Conservation (phyloP, 2,797 vertebrate species). For the Erethizon dorsatum region DNA sequence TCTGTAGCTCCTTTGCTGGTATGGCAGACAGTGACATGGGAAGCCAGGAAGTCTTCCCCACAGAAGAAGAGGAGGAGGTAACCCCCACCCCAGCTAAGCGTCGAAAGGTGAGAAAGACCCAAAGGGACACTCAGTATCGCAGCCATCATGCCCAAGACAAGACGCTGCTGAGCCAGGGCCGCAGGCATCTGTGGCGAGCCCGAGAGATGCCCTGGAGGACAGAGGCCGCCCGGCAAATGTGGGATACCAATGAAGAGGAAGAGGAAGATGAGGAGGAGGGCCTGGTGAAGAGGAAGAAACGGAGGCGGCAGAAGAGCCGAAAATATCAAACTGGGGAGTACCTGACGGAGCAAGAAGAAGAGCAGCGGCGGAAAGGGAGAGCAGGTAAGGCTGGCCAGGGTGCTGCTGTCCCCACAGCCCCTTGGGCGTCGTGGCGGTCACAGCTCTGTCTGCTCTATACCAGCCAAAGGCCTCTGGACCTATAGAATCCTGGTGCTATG, state of each 20-base stretch:
- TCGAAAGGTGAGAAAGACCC: slow-evolving; percentile 91
- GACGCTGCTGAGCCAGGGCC: slow-evolving; percentile 89
- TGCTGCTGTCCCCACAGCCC: background rate
- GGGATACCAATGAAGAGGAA: slow-evolving; percentile 89
- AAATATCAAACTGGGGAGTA: slow-evolving; percentile 99
- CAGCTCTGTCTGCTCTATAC: background rate
- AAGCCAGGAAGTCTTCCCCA: slow-evolving; percentile 87
- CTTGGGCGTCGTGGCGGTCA: background rate
- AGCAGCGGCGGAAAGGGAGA: slow-evolving; percentile 89
- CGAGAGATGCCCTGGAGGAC: slow-evolving; percentile 89
- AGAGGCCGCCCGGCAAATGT: slow-evolving; percentile 89
- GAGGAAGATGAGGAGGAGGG: slow-evolving; percentile 88
- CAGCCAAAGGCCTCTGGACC: slow-evolving; percentile 51
- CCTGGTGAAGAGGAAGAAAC: slow-evolving; percentile 93
- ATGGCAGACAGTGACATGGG: slow-evolving; percentile 87
- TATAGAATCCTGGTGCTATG: slow-evolving; percentile 44
- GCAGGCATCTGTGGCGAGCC: slow-evolving; percentile 90
- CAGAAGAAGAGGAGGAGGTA: slow-evolving; percentile 90
- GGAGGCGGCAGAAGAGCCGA: slow-evolving; percentile 95
- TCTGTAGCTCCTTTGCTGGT: slow-evolving; percentile 87
- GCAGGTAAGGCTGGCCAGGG: slow-evolving; percentile 85
- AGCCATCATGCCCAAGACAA: slow-evolving; percentile 92
- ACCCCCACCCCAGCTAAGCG: slow-evolving; percentile 90
- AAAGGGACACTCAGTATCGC: slow-evolving; percentile 90
- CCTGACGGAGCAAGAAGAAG: slow-evolving; percentile 95